Base-by-base conservation (phyloP, 2,888 invertebrate species). In the Fragum fragum region DNA sequence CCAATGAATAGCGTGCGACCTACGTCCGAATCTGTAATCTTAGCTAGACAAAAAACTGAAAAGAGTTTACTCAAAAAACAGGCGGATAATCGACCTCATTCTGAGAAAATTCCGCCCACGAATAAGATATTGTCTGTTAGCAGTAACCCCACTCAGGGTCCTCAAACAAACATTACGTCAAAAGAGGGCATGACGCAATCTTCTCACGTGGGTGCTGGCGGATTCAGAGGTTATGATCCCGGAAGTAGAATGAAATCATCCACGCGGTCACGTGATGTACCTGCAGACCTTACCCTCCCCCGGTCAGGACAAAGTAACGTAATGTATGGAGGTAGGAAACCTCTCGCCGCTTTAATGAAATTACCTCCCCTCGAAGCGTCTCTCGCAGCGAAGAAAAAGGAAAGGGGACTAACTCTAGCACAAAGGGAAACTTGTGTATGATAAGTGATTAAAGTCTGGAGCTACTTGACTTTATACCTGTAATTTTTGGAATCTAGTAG, bases 311-410 rank as follows among this genome's bases (percentile, higher is more conserved):
- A 55, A 53, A 78, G 73, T 39, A 83, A 78, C 59, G 76, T 78
- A 21, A 55, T 83, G 53, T 53, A 82, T 52, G 81, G 81, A 2
- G 75, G 75, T 3, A 55, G 84, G 23, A 79, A 85, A 52, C 73
- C 81, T 14, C 75, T 87, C 23, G 79, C 87, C n/a, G 77, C 87
- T 18, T 72, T 89, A 26, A 89, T 89, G 89, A 89, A 89, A 42
- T 80, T 89, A 57, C 89, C 89, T 21, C 86, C 89, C 7, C 66
- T 89, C 26, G 89, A 89, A 55, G 80, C 86, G 21, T 72, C 87
- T 5, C 52, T 86, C 18, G 84, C 71, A 1, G 85, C 85, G 71
- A 83, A 83, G 72, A 83, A 83, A 57, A 79, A 80, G 21, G 86
- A 86, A 52, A 74, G 85, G 28, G 86, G 83, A 26, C 70, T 87